phyloP scores from a whole-genome alignment of 2,797 vertebrate genomes.

The Acrossocheilus wenchowensis region DNA sequence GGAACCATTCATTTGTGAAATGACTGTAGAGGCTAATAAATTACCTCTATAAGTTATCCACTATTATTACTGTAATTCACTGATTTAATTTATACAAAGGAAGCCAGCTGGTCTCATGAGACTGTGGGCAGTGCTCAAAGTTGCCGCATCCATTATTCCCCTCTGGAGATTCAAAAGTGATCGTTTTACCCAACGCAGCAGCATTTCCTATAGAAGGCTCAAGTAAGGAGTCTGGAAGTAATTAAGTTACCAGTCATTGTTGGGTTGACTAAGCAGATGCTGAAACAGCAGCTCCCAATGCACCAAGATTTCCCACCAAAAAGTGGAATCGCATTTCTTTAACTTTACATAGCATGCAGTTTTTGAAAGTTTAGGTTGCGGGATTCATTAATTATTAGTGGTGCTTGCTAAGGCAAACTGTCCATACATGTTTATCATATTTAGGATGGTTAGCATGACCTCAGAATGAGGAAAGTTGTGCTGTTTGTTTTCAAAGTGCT shows the following conservation, averaged over 20 bases:
- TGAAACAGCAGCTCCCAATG: slow-evolving; percentile 45
- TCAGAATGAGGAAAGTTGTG: background rate
- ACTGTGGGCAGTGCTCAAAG: slow-evolving; percentile 40
- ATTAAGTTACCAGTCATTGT: slow-evolving; percentile 39
- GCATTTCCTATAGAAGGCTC: slow-evolving; percentile 33
- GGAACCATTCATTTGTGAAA: slow-evolving; percentile 67
- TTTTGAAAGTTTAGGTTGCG: slow-evolving; percentile 30
- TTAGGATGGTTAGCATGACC: background rate
- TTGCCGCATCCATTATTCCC: slow-evolving; percentile 45
- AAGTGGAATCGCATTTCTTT: slow-evolving; percentile 33
- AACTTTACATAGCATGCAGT: slow-evolving; percentile 19
- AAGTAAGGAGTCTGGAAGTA: slow-evolving; percentile 34
- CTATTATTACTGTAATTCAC: slow-evolving; percentile 56
- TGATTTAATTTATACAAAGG: slow-evolving; percentile 58
- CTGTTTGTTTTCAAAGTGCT: too few species aligned
- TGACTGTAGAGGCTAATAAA: slow-evolving; percentile 63
- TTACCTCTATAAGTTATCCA: slow-evolving; percentile 60
- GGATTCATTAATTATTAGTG: slow-evolving; percentile 32
- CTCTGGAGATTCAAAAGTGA: slow-evolving; percentile 47
- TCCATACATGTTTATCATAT: background rate
- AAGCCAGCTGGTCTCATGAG: slow-evolving; percentile 33
- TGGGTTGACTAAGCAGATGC: slow-evolving; percentile 47
- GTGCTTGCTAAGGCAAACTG: background rate
- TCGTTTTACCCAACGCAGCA: slow-evolving; percentile 36
- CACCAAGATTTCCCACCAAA: slow-evolving; percentile 18